These are phyloP conservation scores for Puffinus mauretanicus DNA, from an alignment of 2,113 vertebrate species.

Conservation along the genomic window DNA sequence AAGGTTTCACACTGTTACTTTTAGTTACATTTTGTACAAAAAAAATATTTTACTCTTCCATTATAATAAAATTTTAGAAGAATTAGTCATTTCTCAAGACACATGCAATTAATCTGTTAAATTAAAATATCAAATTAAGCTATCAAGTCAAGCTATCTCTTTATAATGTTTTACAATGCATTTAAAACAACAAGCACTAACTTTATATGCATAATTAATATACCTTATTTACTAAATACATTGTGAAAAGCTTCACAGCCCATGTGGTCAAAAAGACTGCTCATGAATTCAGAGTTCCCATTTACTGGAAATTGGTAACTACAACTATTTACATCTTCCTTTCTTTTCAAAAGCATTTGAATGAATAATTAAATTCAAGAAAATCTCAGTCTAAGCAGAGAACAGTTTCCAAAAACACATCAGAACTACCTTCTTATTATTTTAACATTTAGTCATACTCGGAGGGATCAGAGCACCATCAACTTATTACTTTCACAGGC, in stretches of 20 bases:
- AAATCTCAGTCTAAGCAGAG: background rate
- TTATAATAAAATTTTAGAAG: background rate
- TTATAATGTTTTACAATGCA: background rate
- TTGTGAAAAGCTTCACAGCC: background rate
- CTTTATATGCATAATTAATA: background rate
- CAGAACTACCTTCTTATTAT: background rate
- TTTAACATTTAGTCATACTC: background rate
- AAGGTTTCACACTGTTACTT: conserved; percentile 9
- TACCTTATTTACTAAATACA: background rate
- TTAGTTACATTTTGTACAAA: background rate
- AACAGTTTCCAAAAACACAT: background rate
- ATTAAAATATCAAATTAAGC: background rate
- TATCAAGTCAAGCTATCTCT: background rate
- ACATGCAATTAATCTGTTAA: background rate
- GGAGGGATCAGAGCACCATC: background rate
- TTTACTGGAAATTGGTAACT: background rate
- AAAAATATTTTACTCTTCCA: background rate
- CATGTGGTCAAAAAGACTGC: background rate
- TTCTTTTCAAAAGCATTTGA: background rate
- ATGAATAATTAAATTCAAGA: background rate
- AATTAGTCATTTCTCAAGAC: background rate
- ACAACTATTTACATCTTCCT: background rate
- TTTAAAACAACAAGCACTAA: background rate
- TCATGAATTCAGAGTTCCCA: background rate
- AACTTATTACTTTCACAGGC: background rate